Base-by-base conservation (phyloP, 2,797 vertebrate genomes). In the Melanotaenia pygmaea region DNA sequence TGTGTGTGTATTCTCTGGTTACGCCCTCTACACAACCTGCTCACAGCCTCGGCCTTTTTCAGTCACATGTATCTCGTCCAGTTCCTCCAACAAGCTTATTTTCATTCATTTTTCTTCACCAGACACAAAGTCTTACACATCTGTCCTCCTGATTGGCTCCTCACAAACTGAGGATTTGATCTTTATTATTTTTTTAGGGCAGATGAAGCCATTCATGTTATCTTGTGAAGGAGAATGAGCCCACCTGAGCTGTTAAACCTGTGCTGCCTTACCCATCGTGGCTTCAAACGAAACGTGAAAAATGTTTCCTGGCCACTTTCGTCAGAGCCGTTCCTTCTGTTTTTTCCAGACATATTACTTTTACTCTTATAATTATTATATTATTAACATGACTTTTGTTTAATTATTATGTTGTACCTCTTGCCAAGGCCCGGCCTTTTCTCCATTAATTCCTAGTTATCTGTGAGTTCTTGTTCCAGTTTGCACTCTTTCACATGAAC, bases 281-380 rank as follows among this genome's bases (percentile, higher is more conserved):
- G 67, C 71, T 72, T 76, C 59, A 50, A 45, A 64, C 14, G 5
- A 16, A 65, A 71, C 40, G 12, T 38, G 11, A 38, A 38, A 35
- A 11, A 12, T 12, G 37, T 38, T 38, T 38, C 37, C 37, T 10
- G 38, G 38, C 14, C 14, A 14, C 14, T 40, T 11, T 40, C 13
- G 14, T 40, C 60, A 11, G 77, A 77, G 84, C 72, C 79, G 77
- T 84, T 90, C 85, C 88, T 86, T 64, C 79, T 73, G 56, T 83
- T 76, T 81, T 80, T 81, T 76, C 81, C 85, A 85, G 59, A 88
- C 79, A 67, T 93, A 88, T 93, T 91, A 92, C 89, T 87, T 91
- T 92, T 90, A 88, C 78, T 94, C 80, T 88, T 88, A 87, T 91
- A 85, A 87, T 90, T 86, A 87, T 89, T 82, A 68, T 86, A 79